Evolutionary conservation across 1,140 invertebrate genomes (phyloP).

Genomic region (Samia ricini): DNA sequence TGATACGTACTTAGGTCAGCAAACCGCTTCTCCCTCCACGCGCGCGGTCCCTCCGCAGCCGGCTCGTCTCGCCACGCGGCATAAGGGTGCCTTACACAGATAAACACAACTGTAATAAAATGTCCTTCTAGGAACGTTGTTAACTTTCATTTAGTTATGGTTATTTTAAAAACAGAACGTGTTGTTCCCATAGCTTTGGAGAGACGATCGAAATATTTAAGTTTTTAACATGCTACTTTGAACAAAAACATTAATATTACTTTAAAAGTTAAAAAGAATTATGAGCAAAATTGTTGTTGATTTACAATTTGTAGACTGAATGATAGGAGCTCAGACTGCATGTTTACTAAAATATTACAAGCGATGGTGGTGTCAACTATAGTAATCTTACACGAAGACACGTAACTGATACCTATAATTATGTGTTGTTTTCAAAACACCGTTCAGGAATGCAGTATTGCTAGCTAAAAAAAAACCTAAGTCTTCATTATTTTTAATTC

Average conservation of each 20-base stretch:
- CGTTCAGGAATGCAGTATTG: not conserved
- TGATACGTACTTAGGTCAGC: conserved; percentile 24
- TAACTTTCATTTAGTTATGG: not conserved
- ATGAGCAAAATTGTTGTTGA: not conserved
- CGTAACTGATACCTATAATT: conserved; percentile 29
- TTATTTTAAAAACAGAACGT: not conserved
- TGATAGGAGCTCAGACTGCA: conserved; percentile 47
- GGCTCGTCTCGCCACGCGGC: not conserved
- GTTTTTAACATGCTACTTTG: not conserved
- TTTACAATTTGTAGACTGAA: conserved; percentile 27
- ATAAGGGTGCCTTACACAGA: conserved; percentile 1
- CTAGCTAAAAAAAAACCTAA: too few species aligned
- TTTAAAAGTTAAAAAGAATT: not conserved
- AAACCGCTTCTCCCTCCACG: conserved; percentile 25
- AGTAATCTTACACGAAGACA: not conserved
- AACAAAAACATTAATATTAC: not conserved
- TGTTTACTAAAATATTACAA: conserved; percentile 57
- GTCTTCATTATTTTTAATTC: not conserved
- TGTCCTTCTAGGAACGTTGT: not conserved
- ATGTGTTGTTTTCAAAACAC: conserved; percentile 70
- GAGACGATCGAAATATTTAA: not conserved
- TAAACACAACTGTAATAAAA: conserved; percentile 5
- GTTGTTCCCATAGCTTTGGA: not conserved
- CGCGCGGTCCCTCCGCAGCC: not conserved
- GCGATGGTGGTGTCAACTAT: not conserved